These are phyloP conservation scores for Grammomys surdaster DNA, from an alignment of 2,113 vertebrate genomes.

Conservation along the genomic window DNA sequence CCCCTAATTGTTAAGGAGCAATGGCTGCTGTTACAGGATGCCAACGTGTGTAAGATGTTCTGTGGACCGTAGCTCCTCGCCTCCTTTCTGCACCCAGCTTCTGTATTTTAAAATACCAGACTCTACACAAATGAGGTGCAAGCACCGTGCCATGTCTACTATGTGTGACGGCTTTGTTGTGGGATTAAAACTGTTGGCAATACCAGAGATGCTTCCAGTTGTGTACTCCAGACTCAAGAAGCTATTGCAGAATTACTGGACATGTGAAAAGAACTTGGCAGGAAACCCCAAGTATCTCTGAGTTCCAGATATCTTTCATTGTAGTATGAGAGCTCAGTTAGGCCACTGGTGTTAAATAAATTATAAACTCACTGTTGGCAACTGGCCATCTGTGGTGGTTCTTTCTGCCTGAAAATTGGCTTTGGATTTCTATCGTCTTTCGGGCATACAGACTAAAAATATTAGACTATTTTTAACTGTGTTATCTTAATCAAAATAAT, in stretches of 20 bases:
- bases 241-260: neutral
- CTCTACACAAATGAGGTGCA: neutral
- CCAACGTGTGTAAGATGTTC: neutral
- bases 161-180: neutral
- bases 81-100: neutral
- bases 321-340: neutral
- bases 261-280: neutral
- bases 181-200: neutral
- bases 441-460: neutral
- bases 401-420: neutral
- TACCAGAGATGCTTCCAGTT: neutral
- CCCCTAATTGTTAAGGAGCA: neutral
- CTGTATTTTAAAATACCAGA: neutral
- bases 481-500: constrained; percentile 22
- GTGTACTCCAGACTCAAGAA: neutral
- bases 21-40: neutral
- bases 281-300: neutral
- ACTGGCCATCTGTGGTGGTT: neutral
- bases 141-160: neutral
- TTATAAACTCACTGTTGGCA: neutral
- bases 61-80: neutral
- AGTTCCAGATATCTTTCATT: constrained; percentile 6
- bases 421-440: neutral
- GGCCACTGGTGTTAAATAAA: neutral
- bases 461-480: constrained; percentile 39